A percentile compares a stretch with the other conserved stretches of the same genome.
Evolutionary conservation across 92 coral and sea anemone species (phyloP).

Genomic region (Epizoanthus fatuus): DNA sequence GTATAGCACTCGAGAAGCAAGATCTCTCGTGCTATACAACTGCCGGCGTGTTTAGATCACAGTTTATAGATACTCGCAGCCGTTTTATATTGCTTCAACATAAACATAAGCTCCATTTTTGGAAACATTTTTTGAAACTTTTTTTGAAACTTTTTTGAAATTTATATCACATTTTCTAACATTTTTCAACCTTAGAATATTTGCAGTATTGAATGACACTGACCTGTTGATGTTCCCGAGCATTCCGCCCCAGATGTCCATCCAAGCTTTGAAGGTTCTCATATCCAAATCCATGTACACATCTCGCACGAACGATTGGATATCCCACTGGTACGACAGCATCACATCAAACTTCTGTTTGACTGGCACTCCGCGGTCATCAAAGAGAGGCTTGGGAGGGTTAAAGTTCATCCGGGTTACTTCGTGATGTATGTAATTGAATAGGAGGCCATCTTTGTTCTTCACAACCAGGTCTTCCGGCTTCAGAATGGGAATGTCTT

Average conservation of each 20-base stretch:
- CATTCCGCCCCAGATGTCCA: conserved; percentile 95
- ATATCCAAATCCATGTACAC: conserved; percentile 88
- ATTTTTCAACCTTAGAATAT: no score
- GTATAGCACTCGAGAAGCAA: no score
- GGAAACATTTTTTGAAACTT: no score
- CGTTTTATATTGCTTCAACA: no score
- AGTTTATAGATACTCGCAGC: no score
- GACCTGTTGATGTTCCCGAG: conserved; percentile 80
- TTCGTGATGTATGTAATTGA: conserved; percentile 79
- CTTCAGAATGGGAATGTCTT: conserved; percentile 47
- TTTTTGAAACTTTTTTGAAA: no score
- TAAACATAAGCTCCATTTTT: no score
- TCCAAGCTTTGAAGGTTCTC: conserved; percentile 83
- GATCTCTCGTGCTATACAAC: no score
- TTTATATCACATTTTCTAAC: no score
- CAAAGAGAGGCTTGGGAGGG: conserved; percentile 90
- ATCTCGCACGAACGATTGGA: conserved; percentile 83
- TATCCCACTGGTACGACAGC: conserved; percentile 89
- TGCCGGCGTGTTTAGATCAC: no score
- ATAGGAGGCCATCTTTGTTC: conserved; percentile 61
- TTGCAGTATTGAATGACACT: background rate
- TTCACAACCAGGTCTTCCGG: conserved; percentile 59
- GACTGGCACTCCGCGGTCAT: conserved; percentile 78
- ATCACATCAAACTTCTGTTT: conserved; percentile 86
- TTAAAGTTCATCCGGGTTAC: conserved; percentile 85